Percentiles rank a stretch among this genome's conserved stretches.
phyloP scores from a whole-genome alignment of 2,113 vertebrate genomes.

The Ceratotherium simum region DNA sequence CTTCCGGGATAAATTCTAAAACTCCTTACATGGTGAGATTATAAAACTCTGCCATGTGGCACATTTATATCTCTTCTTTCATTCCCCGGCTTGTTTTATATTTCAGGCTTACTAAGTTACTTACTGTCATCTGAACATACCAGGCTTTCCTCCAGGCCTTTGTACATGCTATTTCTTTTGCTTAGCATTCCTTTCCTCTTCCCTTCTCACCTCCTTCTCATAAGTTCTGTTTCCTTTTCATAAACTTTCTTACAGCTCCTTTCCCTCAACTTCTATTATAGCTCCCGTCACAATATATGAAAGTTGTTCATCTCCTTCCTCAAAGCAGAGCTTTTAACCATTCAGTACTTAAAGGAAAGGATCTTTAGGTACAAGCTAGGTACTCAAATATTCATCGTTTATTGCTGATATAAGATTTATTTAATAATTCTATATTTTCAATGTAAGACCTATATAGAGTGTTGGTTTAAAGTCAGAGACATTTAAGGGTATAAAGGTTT shows the following conservation, averaged over 20 bases:
- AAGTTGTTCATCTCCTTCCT: constrained; percentile 16
- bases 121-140: background rate
- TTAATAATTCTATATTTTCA: background rate
- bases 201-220: background rate
- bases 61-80: background rate
- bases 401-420: constrained; percentile 22
- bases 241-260: background rate
- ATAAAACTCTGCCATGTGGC: background rate
- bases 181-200: constrained; percentile 22
- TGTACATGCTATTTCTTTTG: background rate
- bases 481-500: constrained; percentile 35
- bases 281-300: background rate
- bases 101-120: background rate
- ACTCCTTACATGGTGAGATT: background rate
- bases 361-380: background rate
- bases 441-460: constrained; percentile 12
- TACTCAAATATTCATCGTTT: background rate
- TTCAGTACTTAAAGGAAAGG: constrained; percentile 12
- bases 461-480: background rate
- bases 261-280: background rate
- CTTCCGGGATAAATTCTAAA: constrained; percentile 44
- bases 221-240: background rate
- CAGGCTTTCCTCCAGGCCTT: background rate
- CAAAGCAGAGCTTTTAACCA: background rate
- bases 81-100: background rate